These are phyloP conservation scores for Cerastis leucographa DNA, from an alignment of 2,888 invertebrate species.

Conservation along the genomic window DNA sequence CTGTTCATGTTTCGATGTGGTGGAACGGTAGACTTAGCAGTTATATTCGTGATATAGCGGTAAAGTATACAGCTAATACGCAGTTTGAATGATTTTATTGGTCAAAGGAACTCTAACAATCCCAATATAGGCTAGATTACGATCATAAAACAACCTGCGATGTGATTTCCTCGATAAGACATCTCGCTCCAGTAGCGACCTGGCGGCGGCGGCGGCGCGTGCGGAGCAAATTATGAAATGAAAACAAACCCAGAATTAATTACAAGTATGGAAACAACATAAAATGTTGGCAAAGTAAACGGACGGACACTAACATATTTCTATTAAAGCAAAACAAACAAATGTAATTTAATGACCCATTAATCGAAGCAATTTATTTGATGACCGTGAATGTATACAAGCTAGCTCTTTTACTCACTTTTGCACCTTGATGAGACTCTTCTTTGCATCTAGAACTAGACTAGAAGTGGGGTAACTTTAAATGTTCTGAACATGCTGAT, in stretches of 20 bases:
- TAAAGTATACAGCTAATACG: neutral
- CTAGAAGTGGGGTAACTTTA: neutral
- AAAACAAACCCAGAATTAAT: conserved; percentile 6
- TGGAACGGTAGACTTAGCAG: no score
- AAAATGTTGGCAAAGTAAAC: neutral
- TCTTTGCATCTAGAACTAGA: neutral
- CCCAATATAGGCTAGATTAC: neutral
- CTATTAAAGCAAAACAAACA: conserved; percentile 1
- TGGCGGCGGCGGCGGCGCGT: neutral
- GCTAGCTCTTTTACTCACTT: neutral
- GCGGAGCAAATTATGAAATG: neutral
- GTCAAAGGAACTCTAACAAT: neutral
- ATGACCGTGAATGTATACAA: neutral
- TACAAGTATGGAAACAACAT: neutral
- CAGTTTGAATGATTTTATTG: conserved; percentile 1
- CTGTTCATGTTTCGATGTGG: neutral
- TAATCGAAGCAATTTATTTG: neutral
- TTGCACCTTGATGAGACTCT: neutral
- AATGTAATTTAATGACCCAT: neutral
- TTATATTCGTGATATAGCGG: neutral
- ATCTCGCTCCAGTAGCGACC: neutral
- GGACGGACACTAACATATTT: neutral
- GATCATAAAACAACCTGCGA: neutral
- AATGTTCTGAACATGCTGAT: neutral
- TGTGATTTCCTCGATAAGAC: neutral